A percentile compares a stretch with the other conserved stretches of the same genome.
Conservation (phyloP, 2,888 invertebrate genomes). For the Anagyrus pseudococci region DNA sequence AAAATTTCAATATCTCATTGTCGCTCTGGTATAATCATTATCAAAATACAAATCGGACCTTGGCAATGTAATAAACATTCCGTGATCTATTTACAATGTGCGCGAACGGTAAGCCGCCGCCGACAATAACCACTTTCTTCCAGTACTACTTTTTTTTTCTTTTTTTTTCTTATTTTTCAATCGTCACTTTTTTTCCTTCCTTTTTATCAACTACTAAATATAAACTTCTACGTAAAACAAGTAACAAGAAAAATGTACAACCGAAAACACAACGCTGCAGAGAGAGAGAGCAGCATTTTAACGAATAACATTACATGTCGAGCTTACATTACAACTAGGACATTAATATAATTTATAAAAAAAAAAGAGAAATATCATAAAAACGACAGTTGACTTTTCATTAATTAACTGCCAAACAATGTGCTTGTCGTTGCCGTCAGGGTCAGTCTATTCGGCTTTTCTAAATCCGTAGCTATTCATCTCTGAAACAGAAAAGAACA, state of each 20-base stretch:
- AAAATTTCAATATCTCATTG: too few species aligned
- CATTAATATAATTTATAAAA: neutral
- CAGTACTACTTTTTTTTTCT: too few species aligned
- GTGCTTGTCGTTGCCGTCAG: too few species aligned
- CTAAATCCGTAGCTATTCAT: conserved; percentile 80
- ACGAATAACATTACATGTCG: neutral
- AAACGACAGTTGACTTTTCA: too few species aligned
- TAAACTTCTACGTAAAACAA: neutral
- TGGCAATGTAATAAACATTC: neutral
- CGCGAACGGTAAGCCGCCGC: neutral
- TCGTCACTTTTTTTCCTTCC: too few species aligned
- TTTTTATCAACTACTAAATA: too few species aligned
- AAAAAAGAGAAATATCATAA: too few species aligned
- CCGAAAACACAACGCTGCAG: neutral
- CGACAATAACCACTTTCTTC: neutral
- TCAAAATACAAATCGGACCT: too few species aligned
- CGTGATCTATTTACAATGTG: neutral
- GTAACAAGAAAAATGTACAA: neutral
- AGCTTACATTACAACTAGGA: neutral
- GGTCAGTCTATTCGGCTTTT: conserved; percentile 60
- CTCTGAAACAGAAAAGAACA: conserved; percentile 63
- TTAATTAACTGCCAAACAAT: too few species aligned
- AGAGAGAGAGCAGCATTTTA: too few species aligned
- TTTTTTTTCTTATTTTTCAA: too few species aligned
- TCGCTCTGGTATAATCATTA: too few species aligned